Conservation (phyloP, 2,113 vertebrate species). For the Onychorhynchus coronatus region DNA sequence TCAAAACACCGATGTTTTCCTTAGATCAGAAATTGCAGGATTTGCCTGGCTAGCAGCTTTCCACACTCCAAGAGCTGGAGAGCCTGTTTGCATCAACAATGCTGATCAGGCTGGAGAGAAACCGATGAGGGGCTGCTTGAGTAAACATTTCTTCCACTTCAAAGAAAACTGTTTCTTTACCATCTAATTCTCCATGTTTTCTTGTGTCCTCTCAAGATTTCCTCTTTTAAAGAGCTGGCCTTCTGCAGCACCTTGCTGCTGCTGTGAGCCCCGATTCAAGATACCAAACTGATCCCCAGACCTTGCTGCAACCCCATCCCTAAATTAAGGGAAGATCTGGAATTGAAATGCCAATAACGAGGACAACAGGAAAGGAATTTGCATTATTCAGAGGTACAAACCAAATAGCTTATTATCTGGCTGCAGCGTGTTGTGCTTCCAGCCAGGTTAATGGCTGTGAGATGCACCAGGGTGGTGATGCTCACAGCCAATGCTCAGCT, state of each 20-base stretch:
- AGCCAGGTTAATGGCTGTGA: not conserved
- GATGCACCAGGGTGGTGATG: not conserved
- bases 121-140: not conserved
- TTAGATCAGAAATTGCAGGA: not conserved
- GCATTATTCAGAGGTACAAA: not conserved
- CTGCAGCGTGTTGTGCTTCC: not conserved
- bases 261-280: not conserved
- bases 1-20: accelerated
- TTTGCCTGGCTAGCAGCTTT: accelerated
- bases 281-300: not conserved
- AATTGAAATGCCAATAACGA: not conserved
- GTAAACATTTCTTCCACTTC: not conserved
- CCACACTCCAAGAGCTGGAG: accelerated
- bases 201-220: not conserved
- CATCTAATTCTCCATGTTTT: not conserved
- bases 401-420: not conserved
- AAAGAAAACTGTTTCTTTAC: not conserved
- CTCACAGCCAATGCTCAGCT: not conserved
- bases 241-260: not conserved
- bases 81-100: accelerated
- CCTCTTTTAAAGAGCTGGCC: not conserved
- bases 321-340: not conserved
- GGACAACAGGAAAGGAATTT: not conserved
- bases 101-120: not conserved
- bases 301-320: not conserved